Base-by-base conservation (phyloP, 2,113 vertebrate genomes). In the Dicaeum eximium region DNA sequence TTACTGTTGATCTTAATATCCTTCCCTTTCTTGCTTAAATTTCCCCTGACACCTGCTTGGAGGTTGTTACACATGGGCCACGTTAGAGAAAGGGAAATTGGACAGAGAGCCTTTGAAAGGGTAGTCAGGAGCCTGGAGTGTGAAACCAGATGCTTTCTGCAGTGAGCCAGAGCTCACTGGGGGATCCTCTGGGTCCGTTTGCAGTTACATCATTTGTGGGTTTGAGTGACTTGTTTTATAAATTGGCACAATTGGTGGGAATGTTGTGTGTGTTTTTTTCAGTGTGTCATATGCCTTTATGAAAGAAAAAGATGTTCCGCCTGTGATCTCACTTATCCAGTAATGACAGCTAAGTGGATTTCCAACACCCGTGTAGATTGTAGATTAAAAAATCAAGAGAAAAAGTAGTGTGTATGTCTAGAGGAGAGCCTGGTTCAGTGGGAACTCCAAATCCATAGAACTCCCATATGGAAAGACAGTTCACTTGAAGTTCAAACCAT, bases 11-110 rank as follows among this genome's bases (percentile, higher is more conserved):
- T 96, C 82, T 93, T 96, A 95, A 92, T 95, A 88, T 93, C 66
- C 71, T 95, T 90, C 88, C 56, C 85, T 93, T 95, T 95, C 79
- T 95, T 88, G 73, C 86, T 88, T 91, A 88, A 95, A 95, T 92
- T 95, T 92, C 88, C 81, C 93, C 80, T 92, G 94, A 90, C 95
- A 95, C 91, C 93, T 97, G 90, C 91, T 83, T 79, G 69, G 91
- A 94, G 88, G 50, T 74, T 92, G 73, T 88, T 94, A 95, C 88
- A 90, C 85, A 90, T 6, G 11, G 78, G 56, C 64, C 61, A 15
- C 20, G 38, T 44, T 87, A 91, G 73, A 77, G 58, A 69, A 88
- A 92, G 64, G 72, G 86, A 92, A 88, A 77, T 91, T 92, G 90
- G 89, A 85, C 69, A 54, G 92, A 93, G 70, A 88, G 37, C 10